These are phyloP conservation scores for Vesta saturnalis DNA, from an alignment of 2,888 invertebrate genomes.

Conservation along the genomic window DNA sequence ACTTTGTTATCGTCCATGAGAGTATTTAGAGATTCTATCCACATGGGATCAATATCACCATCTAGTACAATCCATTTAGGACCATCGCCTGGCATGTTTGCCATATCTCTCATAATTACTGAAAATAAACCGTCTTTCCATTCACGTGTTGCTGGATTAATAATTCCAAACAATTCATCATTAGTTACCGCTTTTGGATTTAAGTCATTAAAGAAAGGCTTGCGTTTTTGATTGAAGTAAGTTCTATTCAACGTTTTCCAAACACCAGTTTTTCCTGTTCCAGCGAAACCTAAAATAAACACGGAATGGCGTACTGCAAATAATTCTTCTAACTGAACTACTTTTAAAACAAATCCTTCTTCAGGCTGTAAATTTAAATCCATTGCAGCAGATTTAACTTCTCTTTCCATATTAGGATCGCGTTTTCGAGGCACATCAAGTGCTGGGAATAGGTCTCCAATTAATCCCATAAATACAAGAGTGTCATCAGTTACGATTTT, in stretches of 20 bases:
- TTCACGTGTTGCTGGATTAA: conserved; percentile 92
- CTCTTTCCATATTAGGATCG: conserved; percentile 84
- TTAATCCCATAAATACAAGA: conserved; percentile 93
- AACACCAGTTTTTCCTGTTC: conserved; percentile 92
- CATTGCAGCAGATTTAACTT: conserved; percentile 78
- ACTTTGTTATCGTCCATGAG: conserved; percentile 98
- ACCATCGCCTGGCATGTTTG: conserved; percentile 85
- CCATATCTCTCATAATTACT: conserved; percentile 92
- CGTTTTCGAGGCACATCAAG: conserved; percentile 91
- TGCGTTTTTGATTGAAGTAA: conserved; percentile 81
- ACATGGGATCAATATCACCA: conserved; percentile 98
- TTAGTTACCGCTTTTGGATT: conserved; percentile 97
- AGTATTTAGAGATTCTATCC: conserved; percentile 97
- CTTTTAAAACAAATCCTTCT: conserved; percentile 86
- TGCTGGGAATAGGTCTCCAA: conserved; percentile 92
- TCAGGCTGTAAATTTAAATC: conserved; percentile 91
- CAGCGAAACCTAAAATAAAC: conserved; percentile 76
- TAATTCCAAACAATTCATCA: conserved; percentile 93
- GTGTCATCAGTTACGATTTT: conserved; percentile 94
- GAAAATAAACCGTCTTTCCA: conserved; percentile 95
- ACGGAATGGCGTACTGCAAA: conserved; percentile 95
- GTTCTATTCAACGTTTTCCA: conserved; percentile 91
- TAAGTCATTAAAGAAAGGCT: conserved; percentile 88
- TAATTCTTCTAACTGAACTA: conserved; percentile 91
- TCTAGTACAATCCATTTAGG: conserved; percentile 96